Conservation (phyloP, 2,113 vertebrate species). For the Diadophis punctatus region DNA sequence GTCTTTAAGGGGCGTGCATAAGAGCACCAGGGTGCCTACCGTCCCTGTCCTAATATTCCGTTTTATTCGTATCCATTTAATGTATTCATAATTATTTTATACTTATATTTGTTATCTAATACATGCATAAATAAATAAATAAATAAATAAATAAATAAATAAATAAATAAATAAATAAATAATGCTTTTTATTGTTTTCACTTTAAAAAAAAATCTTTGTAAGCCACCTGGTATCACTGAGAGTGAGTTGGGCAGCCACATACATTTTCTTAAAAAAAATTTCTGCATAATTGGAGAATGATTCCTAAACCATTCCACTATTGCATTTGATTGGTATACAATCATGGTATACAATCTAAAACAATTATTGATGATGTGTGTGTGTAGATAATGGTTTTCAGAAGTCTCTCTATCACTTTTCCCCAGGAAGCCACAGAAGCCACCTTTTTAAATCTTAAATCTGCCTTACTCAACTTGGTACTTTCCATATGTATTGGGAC, state of each 20-base stretch:
- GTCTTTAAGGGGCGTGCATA: too few species aligned
- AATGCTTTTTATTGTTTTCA: constrained; percentile 28
- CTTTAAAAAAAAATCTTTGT: background rate
- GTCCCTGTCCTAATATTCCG: too few species aligned
- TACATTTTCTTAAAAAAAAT: background rate
- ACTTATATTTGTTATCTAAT: too few species aligned
- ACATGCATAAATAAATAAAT: too few species aligned
- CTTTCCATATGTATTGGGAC: background rate
- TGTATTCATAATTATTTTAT: too few species aligned
- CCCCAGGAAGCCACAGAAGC: background rate
- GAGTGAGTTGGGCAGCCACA: background rate
- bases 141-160: too few species aligned
- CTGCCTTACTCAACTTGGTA: background rate
- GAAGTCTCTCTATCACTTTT: background rate
- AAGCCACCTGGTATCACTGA: background rate
- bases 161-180: too few species aligned
- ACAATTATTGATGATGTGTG: background rate
- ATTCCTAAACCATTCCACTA: background rate
- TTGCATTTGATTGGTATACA: constrained; percentile 35
- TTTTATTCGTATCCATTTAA: too few species aligned
- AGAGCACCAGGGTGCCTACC: too few species aligned
- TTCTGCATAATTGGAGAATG: background rate
- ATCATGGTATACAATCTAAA: constrained; percentile 13
- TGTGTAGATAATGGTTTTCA: background rate
- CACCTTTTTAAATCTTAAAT: background rate